Percentiles rank a stretch among this genome's conserved stretches.
Evolutionary conservation across 1,140 invertebrate species (phyloP).

Genomic region (Papilio polytes): DNA sequence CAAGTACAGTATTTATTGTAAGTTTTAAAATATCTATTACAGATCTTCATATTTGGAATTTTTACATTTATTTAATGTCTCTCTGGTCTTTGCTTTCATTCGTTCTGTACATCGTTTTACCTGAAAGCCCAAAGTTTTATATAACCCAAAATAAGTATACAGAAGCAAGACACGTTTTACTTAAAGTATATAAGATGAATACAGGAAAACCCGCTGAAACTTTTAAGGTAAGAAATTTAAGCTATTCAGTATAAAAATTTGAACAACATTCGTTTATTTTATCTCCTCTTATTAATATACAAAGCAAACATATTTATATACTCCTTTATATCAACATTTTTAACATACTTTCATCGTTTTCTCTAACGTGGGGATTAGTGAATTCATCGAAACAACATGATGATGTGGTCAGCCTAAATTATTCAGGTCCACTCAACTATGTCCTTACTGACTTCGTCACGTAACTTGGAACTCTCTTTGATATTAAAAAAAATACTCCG

Average conservation of each 20-base stretch:
- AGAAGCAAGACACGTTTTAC: constrained; percentile 48
- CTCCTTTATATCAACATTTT: not conserved
- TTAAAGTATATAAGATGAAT: constrained; percentile 67
- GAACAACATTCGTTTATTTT: too few relatives aligned
- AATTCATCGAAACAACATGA: too few relatives aligned
- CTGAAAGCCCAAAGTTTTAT: constrained; percentile 64
- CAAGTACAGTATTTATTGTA: too few relatives aligned
- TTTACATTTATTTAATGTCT: constrained; percentile 57
- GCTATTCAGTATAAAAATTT: too few relatives aligned
- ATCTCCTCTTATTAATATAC: too few relatives aligned
- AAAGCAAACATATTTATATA: too few relatives aligned
- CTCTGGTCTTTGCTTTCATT: constrained; percentile 50
- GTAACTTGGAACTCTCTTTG: too few relatives aligned
- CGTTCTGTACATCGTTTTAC: constrained; percentile 51
- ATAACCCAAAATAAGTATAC: constrained; percentile 55
- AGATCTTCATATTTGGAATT: constrained; percentile 64
- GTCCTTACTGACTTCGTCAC: too few relatives aligned
- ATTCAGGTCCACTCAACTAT: too few relatives aligned
- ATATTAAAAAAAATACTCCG: not conserved
- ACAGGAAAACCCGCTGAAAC: constrained; percentile 68
- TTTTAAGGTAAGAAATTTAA: constrained; percentile 67
- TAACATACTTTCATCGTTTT: too few relatives aligned
- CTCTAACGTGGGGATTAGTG: too few relatives aligned
- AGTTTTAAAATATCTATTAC: constrained; percentile 33
- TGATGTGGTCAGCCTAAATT: too few relatives aligned